Base-by-base conservation (phyloP, 2,888 invertebrate genomes). In the Lasioglossum morio region DNA sequence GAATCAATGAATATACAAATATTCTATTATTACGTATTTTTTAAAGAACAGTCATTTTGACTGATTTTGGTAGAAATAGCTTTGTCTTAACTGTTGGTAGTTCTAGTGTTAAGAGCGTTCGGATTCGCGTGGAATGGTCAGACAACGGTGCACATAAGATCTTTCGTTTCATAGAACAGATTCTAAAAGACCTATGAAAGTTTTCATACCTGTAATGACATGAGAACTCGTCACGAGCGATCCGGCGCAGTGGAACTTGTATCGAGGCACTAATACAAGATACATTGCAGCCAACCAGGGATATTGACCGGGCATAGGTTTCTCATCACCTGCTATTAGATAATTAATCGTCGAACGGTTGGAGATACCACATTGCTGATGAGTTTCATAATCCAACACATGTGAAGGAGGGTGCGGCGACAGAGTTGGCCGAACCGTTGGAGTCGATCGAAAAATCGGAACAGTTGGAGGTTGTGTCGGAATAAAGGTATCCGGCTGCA, bases 281-380 rank as follows among this genome's bases (percentile, higher is more conserved):
- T 4, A 63, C 5, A 97, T 96, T 0, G 97, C 97, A 0, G 96
- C 97, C 77, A 97, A 92, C 97, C 97, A 97, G 0, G 97, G 97
- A 96, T 97, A 96, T 34, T 97, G 96, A 2, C 93, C 94, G n/a
- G 90, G 93, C 1, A 63, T 81, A 30, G 95, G 94, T 0, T 95
- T 95, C 8, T 95, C 63, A 0, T 95, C 95, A 16, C 92, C 92
- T 4, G 92, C 88, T 8, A 95, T 91, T 57, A 95, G 87, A 19
- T 86, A 90, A 89, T 93, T 93, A 19, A 91, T 78, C 3, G 63
- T 77, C 34, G 1, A 66, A 3, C 7, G 16, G 19, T 69, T 82
- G 14, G 85, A 77, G 5, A 89, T 86, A 16, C 94, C 93, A 23
- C 93, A 93, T 0, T 70, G 37, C 14, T 30, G 3, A 2, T 60